Conservation (phyloP, 2,113 vertebrate species). For the Ciconia maguari region DNA sequence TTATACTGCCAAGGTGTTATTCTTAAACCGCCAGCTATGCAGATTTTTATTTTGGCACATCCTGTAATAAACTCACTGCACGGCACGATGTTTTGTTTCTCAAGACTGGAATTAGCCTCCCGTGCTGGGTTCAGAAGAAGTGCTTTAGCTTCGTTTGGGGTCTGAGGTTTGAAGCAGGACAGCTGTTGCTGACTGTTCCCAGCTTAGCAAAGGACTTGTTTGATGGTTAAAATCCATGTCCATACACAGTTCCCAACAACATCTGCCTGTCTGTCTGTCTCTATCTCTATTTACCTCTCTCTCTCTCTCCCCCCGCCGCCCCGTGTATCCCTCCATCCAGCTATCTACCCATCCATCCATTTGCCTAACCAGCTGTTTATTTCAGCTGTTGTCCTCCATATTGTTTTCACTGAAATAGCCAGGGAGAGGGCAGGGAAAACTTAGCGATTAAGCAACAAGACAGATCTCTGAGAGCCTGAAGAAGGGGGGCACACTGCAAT, state of each 20-base stretch:
- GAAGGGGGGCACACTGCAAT: fast-evolving
- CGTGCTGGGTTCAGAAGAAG: background rate
- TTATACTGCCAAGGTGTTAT: background rate
- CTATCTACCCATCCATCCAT: background rate
- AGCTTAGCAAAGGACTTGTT: background rate
- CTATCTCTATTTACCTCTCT: background rate
- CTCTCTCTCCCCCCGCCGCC: no score
- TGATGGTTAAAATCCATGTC: background rate
- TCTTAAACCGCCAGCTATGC: background rate
- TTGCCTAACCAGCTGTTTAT: background rate
- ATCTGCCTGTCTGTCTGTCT: background rate
- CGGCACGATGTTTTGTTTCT: fast-evolving
- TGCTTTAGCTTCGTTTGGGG: background rate
- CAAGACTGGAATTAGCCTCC: background rate
- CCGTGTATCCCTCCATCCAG: background rate
- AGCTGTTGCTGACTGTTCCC: background rate
- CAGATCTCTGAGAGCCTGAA: background rate
- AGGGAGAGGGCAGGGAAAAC: background rate
- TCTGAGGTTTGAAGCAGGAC: background rate
- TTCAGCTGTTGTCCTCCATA: background rate
- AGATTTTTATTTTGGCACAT: background rate
- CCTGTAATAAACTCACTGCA: background rate
- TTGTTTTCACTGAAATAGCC: background rate
- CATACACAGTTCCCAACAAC: background rate
- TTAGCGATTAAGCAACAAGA: background rate